Evolutionary conservation across 2,888 invertebrate genomes (phyloP).

Genomic region (Andrena trimmerana): DNA sequence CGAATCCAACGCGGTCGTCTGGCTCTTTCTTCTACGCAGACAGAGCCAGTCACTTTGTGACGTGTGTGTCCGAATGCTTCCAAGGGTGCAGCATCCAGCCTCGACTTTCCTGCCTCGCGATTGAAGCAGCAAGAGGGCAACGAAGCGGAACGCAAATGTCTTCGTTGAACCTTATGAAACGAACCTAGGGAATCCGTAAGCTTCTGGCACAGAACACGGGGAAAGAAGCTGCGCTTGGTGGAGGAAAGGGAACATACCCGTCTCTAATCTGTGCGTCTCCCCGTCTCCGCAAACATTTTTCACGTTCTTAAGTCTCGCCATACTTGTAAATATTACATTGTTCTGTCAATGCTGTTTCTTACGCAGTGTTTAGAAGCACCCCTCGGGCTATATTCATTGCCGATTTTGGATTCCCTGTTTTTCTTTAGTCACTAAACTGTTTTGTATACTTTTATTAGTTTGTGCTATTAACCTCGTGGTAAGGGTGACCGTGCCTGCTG

Average conservation of each 20-base stretch:
- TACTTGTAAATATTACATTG: no score
- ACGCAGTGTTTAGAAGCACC: no score
- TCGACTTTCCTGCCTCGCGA: slow-evolving; percentile 48
- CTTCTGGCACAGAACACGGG: neutral
- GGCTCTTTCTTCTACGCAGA: slow-evolving; percentile 13
- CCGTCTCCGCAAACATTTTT: no score
- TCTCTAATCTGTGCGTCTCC: no score
- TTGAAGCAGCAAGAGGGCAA: slow-evolving; percentile 59
- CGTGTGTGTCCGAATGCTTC: slow-evolving; percentile 34
- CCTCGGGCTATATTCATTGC: no score
- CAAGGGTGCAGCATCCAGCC: slow-evolving; percentile 32
- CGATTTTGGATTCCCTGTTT: no score
- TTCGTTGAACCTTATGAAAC: slow-evolving; percentile 66
- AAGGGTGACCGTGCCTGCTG: no score
- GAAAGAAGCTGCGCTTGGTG: slow-evolving; percentile 8
- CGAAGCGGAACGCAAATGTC: slow-evolving; percentile 70
- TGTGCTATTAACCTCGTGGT: no score
- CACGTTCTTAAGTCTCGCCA: no score
- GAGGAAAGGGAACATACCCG: slow-evolving; percentile 1
- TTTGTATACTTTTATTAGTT: no score
- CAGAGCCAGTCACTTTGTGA: slow-evolving; percentile 28
- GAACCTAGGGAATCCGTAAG: slow-evolving; percentile 42
- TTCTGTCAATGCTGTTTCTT: no score
- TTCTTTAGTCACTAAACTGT: no score
- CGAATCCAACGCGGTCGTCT: slow-evolving; percentile 38